Evolutionary conservation across 2,888 invertebrate genomes (phyloP).

Genomic region (Pemphredon lugubris): DNA sequence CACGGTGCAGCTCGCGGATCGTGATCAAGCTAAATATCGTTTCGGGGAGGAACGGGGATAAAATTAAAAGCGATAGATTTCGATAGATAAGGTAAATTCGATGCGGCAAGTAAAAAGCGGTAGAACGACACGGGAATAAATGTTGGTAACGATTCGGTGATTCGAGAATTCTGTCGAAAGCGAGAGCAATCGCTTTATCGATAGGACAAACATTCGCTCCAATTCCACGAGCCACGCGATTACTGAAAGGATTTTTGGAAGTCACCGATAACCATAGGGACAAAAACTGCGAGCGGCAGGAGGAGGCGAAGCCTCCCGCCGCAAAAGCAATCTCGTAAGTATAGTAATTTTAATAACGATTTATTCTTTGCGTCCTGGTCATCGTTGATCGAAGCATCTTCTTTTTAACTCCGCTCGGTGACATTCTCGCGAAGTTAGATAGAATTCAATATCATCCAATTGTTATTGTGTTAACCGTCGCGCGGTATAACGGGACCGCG

Average conservation of each 20-base stretch:
- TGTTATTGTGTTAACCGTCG: too few species aligned
- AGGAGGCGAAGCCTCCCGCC: constrained; percentile 79
- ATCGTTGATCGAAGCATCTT: too few species aligned
- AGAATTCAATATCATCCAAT: too few species aligned
- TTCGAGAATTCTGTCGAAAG: not conserved
- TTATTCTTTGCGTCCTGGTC: too few species aligned
- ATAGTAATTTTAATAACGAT: constrained; percentile 13
- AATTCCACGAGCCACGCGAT: constrained; percentile 16
- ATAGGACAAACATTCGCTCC: constrained; percentile 10
- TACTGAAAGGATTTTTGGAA: constrained; percentile 40
- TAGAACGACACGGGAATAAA: too few species aligned
- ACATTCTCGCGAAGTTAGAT: too few species aligned
- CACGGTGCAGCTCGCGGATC: not conserved
- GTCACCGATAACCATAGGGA: constrained; percentile 74
- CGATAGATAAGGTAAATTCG: too few species aligned
- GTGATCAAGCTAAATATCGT: not conserved
- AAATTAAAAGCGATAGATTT: too few species aligned
- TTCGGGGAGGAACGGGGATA: too few species aligned
- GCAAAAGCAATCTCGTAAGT: constrained; percentile 78
- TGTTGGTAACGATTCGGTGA: not conserved
- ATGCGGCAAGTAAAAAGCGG: too few species aligned
- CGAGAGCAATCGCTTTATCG: constrained; percentile 5
- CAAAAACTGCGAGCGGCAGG: constrained; percentile 77
- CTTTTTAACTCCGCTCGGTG: too few species aligned
- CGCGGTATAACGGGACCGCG: too few species aligned